Base-by-base conservation (phyloP, 37 sponge, comb jelly and placozoan species). In the Eunapius fragilis region DNA sequence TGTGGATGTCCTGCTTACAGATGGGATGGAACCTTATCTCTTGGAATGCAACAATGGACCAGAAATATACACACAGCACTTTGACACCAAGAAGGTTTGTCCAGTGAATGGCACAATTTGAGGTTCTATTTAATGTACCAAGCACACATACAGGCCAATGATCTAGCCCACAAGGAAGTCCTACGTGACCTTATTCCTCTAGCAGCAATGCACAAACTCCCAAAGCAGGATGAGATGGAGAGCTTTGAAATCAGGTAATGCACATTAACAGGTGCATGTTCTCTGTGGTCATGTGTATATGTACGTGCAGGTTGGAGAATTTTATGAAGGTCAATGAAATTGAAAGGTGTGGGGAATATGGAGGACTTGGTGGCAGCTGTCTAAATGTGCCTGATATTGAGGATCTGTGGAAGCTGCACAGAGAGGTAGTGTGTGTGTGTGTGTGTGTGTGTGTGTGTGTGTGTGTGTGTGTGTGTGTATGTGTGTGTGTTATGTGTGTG, bases 1-100 rank as follows among this genome's bases (percentile, higher is more conserved):
- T 0, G 92, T 87, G 23, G 96, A 96, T 78, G 92, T 96, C 2
- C 49, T 96, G n/a, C 79, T 96, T 24, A 90, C 91, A 33, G 34
- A 78, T 0, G 45, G 87, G n/a, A 75, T 87, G 36, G 87, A 31
- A n/a, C 89, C 92, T 24, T 67, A 84, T 67, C 28, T 96, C 6
- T 79, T 96, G 68, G 96, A 96, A 75, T 78, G 84, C 82, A 96
- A 96, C 68, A 93, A 93, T 82, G 96, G 96, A 12, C 96, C 96
- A 24, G 96, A 96, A 75, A 74, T 96, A 36, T 92, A 88, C 79
- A 96, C 69, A 37, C 82, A 87, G 50, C 50, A 96, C 38, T 31
- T 82, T 38, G 88, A 84, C 45, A 90, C 72, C 22, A 89, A 85
- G 77, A 77, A 80, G 71, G 87, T 80, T 28, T 47, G 33, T 67